A percentile compares a stretch with the other conserved stretches of the same genome.
Evolutionary conservation across 2,888 invertebrate species (phyloP).

Genomic region (Morinoia aosen): DNA sequence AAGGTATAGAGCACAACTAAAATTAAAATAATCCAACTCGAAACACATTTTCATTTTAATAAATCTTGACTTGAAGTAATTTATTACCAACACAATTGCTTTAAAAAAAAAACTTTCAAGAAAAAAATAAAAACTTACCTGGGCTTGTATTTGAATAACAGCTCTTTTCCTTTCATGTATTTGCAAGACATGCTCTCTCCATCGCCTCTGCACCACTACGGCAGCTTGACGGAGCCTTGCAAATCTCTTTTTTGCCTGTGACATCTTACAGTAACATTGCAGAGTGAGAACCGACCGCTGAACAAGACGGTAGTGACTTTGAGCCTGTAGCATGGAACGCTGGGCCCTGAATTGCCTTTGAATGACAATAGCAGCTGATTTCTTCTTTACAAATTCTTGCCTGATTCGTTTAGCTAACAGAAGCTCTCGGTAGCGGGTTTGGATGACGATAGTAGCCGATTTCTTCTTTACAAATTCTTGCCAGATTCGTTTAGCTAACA

Average conservation of each 20-base stretch:
- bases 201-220: constrained; percentile 41
- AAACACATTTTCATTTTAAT: neutral
- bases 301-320: neutral
- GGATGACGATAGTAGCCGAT: no score
- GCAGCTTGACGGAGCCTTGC: neutral
- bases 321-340: neutral
- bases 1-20: no score
- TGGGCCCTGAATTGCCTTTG: constrained; percentile 56
- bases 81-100: neutral
- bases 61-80: neutral
- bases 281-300: neutral
- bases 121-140: neutral
- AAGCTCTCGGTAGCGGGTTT: no score
- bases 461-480: no score
- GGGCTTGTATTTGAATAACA: constrained; percentile 57
- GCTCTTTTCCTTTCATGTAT: constrained; percentile 45
- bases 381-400: no score
- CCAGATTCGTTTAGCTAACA: no score
- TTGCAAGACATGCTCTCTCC: constrained; percentile 31
- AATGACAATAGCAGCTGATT: neutral
- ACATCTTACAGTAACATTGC: neutral
- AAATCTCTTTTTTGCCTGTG: neutral
- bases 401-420: no score
- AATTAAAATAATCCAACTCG: no score
- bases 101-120: neutral